Percentiles rank a stretch among this genome's conserved stretches.
These are phyloP conservation scores for Ctenosaura bakeri DNA, from an alignment of 2,797 vertebrate genomes.

Conservation along the genomic window DNA sequence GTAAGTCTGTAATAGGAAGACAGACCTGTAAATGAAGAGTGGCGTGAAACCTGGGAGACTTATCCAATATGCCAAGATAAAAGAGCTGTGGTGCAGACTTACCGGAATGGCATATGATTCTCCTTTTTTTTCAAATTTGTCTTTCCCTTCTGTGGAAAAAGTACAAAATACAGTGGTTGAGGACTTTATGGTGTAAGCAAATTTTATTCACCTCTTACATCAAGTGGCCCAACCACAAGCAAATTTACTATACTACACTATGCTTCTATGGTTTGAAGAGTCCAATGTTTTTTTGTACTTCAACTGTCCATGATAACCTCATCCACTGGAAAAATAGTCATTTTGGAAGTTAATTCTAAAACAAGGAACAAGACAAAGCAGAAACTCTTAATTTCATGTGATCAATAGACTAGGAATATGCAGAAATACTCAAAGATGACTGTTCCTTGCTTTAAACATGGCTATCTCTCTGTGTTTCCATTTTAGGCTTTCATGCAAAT, in stretches of 20 bases:
- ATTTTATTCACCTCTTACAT: neutral
- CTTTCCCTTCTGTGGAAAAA: neutral
- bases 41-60: neutral
- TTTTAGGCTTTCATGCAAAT: too few relatives aligned
- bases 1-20: neutral
- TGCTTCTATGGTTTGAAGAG: too few relatives aligned
- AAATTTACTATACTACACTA: neutral
- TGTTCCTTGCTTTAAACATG: neutral
- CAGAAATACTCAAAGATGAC: neutral
- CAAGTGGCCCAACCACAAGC: neutral
- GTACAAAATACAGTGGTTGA: neutral
- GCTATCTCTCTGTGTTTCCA: too few relatives aligned
- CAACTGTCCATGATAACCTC: neutral
- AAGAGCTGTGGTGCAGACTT: neutral
- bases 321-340: neutral
- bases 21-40: neutral
- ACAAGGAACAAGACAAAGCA: neutral
- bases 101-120: neutral
- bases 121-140: neutral
- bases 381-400: neutral
- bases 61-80: neutral
- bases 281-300: neutral
- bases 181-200: neutral
- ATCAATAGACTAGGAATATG: neutral
- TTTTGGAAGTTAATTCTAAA: neutral